These are phyloP conservation scores for Epinotia demarniana DNA, from an alignment of 2,888 invertebrate species.

Conservation along the genomic window DNA sequence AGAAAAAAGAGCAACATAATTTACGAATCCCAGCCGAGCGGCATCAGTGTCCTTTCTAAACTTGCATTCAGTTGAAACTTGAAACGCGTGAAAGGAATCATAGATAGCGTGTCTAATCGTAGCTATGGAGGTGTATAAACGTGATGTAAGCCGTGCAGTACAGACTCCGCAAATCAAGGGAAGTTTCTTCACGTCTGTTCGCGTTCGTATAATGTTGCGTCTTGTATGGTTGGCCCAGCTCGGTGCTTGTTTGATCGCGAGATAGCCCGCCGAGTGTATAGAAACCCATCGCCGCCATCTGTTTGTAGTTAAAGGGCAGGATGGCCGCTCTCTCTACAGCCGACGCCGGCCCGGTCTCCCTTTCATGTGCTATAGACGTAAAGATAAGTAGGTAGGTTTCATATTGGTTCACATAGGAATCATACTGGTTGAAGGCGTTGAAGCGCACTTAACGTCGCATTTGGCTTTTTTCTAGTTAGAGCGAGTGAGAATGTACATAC, in stretches of 20 bases:
- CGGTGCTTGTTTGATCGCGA: constrained; percentile 8
- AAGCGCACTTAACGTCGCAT: background rate
- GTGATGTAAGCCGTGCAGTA: constrained; percentile 14
- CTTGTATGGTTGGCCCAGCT: background rate
- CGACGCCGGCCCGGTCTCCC: background rate
- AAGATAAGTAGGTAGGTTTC: background rate
- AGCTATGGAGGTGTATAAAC: background rate
- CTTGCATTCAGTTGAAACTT: constrained; percentile 5
- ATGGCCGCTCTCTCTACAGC: constrained; percentile 10
- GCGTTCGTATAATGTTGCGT: constrained; percentile 2
- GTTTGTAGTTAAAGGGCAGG: constrained; percentile 19
- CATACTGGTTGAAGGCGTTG: background rate
- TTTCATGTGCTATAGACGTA: background rate
- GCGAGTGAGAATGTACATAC: background rate
- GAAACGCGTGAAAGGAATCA: constrained; percentile 17
- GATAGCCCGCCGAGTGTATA: constrained; percentile 11
- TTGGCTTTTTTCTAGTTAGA: background rate
- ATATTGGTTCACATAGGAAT: background rate
- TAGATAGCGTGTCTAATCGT: constrained; percentile 24
- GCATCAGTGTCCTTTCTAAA: constrained; percentile 20
- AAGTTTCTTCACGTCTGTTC: constrained; percentile 10
- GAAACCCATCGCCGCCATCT: constrained; percentile 1
- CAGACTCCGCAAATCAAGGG: constrained; percentile 5
- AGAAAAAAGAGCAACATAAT: constrained; percentile 2
- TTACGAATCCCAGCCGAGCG: background rate